These are phyloP conservation scores for Lordiphosa collinella DNA, from an alignment of 1,140 invertebrate genomes.

Conservation along the genomic window DNA sequence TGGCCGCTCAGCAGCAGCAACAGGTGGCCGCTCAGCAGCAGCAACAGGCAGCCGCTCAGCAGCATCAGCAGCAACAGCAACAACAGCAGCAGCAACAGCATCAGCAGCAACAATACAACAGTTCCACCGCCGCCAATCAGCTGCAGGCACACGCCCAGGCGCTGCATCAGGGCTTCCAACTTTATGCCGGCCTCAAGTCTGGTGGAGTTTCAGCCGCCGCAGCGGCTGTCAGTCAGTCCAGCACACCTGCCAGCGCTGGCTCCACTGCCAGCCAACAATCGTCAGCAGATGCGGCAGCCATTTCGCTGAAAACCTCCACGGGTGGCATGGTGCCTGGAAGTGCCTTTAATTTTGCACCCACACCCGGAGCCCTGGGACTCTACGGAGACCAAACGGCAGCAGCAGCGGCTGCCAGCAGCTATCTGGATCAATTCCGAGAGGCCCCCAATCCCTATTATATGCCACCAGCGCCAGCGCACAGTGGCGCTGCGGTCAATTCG, in stretches of 20 bases:
- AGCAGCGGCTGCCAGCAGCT: constrained; percentile 78
- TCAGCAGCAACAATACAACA: constrained; percentile 57
- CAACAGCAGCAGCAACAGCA: constrained; percentile 41
- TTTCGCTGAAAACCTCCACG: constrained; percentile 81
- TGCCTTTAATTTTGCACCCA: constrained; percentile 85
- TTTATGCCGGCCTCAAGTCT: constrained; percentile 81
- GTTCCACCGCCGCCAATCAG: constrained; percentile 40
- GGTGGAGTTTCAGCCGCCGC: constrained; percentile 59
- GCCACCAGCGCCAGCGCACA: constrained; percentile 81
- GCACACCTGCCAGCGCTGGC: constrained; percentile 1
- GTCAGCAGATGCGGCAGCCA: constrained; percentile 81
- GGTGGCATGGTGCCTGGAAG: constrained; percentile 83
- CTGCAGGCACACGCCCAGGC: constrained; percentile 65
- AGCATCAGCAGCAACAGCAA: constrained; percentile 30
- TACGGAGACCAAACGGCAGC: constrained; percentile 82
- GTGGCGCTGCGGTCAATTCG: constrained; percentile 74
- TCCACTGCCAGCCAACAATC: constrained; percentile 41
- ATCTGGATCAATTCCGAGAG: constrained; percentile 84
- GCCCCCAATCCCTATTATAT: constrained; percentile 81
- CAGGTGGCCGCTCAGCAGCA: constrained; percentile 39
- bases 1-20: constrained; percentile 39
- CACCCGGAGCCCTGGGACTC: constrained; percentile 81
- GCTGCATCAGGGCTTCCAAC: constrained; percentile 81
- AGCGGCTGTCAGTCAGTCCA: constrained; percentile 9
- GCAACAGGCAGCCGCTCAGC: constrained; percentile 30